Conservation (phyloP, 2,888 invertebrate genomes). For the Stratiomys singularior region DNA sequence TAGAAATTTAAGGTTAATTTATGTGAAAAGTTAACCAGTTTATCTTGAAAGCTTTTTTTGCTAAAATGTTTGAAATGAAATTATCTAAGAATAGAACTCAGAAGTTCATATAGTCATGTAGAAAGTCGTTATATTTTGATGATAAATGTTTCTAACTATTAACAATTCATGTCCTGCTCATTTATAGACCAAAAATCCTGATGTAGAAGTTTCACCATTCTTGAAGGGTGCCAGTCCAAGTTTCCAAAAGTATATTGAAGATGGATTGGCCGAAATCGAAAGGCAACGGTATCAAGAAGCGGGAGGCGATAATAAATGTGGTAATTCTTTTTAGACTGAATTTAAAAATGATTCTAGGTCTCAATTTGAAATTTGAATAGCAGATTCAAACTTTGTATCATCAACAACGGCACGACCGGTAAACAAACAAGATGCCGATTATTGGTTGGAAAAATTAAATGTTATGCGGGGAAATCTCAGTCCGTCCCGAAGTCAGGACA, state of each 20-base stretch:
- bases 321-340: constrained; percentile 45
- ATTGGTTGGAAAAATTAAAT: constrained; percentile 65
- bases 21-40: too few species aligned
- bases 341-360: not conserved
- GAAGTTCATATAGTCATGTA: too few species aligned
- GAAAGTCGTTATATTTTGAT: too few species aligned
- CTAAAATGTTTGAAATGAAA: too few species aligned
- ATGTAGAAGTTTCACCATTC: constrained; percentile 63
- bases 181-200: constrained; percentile 62
- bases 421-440: constrained; percentile 61
- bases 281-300: constrained; percentile 54
- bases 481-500: constrained; percentile 50
- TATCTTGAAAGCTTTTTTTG: too few species aligned
- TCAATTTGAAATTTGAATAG: not conserved
- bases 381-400: constrained; percentile 41
- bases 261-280: constrained; percentile 64
- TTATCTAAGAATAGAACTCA: too few species aligned
- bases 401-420: constrained; percentile 52
- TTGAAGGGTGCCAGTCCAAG: constrained; percentile 64
- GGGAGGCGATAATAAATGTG: constrained; percentile 55
- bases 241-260: constrained; percentile 65
- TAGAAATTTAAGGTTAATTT: too few species aligned
- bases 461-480: constrained; percentile 59
- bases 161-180: not conserved
- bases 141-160: too few species aligned